Evolutionary conservation across 2,797 vertebrate species (phyloP).

Genomic region (Harpia harpyja): DNA sequence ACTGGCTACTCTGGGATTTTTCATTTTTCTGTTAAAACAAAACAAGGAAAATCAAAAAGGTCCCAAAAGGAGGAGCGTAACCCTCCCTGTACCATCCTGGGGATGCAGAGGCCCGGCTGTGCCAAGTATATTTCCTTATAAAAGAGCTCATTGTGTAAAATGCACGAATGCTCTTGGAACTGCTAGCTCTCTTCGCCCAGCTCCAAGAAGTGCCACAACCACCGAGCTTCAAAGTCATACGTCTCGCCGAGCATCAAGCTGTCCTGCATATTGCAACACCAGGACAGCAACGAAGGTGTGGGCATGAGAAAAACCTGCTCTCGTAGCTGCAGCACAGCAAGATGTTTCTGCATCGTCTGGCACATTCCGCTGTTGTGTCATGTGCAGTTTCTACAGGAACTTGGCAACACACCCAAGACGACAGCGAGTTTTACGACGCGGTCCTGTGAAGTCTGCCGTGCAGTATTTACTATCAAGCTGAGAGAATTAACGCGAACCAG

Average conservation of each 20-base stretch:
- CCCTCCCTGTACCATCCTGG: neutral
- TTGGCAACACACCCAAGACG: neutral
- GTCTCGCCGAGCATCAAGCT: neutral
- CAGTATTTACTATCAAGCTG: neutral
- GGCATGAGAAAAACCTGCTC: neutral
- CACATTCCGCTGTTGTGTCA: accelerated
- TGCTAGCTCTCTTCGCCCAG: neutral
- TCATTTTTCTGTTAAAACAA: neutral
- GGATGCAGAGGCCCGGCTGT: neutral
- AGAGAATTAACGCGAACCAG: neutral
- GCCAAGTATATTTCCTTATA: neutral
- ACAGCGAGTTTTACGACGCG: accelerated
- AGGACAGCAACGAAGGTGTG: neutral
- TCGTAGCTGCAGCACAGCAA: neutral
- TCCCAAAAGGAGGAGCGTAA: neutral
- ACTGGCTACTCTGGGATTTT: neutral
- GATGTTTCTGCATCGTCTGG: neutral
- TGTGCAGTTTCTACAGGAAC: neutral
- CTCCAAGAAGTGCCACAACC: neutral
- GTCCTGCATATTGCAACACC: neutral
- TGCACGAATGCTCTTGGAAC: neutral
- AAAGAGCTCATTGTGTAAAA: neutral
- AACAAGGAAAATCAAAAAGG: neutral
- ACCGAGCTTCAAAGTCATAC: neutral
- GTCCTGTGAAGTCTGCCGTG: neutral